Conservation (phyloP, 2,888 invertebrate genomes). For the Mesochorus sp. region DNA sequence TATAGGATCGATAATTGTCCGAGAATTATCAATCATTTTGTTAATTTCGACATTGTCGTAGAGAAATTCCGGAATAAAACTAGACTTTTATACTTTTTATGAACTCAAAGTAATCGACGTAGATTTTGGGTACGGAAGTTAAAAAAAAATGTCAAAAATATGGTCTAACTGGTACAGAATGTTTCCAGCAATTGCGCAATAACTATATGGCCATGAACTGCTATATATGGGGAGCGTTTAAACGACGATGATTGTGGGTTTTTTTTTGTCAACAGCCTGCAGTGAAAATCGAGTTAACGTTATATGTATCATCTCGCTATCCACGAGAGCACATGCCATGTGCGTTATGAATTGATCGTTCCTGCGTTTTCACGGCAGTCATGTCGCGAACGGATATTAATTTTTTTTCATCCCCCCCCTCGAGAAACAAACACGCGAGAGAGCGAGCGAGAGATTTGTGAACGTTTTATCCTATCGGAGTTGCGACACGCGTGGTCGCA, state of each 20-base stretch:
- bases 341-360: slow-evolving; percentile 25
- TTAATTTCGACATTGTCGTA: neutral
- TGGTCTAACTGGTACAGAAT: neutral
- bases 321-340: neutral
- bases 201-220: neutral
- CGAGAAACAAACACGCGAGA: neutral
- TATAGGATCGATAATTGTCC: neutral
- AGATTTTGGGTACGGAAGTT: too few species aligned
- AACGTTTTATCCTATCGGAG: neutral
- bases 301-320: neutral
- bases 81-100: too few species aligned
- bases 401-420: slow-evolving; percentile 1
- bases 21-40: neutral
- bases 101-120: too few species aligned
- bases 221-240: neutral
- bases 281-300: slow-evolving; percentile 6
- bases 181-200: neutral
- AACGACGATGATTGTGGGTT: slow-evolving; percentile 4
- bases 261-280: neutral
- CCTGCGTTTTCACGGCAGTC: slow-evolving; percentile 2
- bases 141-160: too few species aligned
- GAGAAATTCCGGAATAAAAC: too few species aligned
- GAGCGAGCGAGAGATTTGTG: neutral
- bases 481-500: neutral
- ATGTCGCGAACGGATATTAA: neutral